A percentile compares a stretch with the other conserved stretches of the same genome.
phyloP scores from a whole-genome alignment of 2,797 vertebrate species.

The Melanotaenia parkinsoni region DNA sequence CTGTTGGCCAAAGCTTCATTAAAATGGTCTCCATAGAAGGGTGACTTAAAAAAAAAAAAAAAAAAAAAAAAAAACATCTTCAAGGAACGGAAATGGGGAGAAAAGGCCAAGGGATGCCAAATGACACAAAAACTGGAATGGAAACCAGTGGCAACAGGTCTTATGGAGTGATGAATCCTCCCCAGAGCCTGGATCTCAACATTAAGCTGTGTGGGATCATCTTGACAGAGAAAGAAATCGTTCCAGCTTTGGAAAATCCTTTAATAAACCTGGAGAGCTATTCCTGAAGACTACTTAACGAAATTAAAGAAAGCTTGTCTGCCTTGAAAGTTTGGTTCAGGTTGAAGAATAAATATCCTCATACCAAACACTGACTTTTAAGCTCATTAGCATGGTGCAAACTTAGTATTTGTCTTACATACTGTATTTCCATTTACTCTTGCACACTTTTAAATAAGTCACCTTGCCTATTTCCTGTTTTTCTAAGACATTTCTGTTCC shows the following conservation, averaged over 20 bases:
- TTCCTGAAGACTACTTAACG: neutral
- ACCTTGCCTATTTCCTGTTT: neutral
- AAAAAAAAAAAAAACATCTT: neutral
- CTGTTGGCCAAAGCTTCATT: neutral
- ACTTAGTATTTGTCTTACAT: neutral
- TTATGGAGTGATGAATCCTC: neutral
- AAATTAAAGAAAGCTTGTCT: too few relatives aligned
- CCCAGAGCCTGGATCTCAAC: neutral
- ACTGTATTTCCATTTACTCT: neutral
- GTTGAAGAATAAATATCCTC: neutral
- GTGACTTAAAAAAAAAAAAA: neutral
- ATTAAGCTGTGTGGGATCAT: neutral
- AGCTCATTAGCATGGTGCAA: neutral
- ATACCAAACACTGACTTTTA: neutral
- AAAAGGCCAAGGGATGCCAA: neutral
- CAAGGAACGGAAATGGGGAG: neutral
- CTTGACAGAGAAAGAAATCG: neutral
- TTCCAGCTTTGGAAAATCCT: neutral
- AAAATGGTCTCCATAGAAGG: neutral
- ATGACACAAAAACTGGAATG: neutral
- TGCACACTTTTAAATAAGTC: neutral
- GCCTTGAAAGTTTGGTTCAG: neutral
- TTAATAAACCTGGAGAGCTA: neutral
- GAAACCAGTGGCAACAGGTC: neutral
- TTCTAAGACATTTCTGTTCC: constrained; percentile 28